Percentiles rank a stretch among this genome's conserved stretches.
These are phyloP conservation scores for Eupleurogrammus muticus DNA, from an alignment of 2,797 vertebrate genomes.

Conservation along the genomic window DNA sequence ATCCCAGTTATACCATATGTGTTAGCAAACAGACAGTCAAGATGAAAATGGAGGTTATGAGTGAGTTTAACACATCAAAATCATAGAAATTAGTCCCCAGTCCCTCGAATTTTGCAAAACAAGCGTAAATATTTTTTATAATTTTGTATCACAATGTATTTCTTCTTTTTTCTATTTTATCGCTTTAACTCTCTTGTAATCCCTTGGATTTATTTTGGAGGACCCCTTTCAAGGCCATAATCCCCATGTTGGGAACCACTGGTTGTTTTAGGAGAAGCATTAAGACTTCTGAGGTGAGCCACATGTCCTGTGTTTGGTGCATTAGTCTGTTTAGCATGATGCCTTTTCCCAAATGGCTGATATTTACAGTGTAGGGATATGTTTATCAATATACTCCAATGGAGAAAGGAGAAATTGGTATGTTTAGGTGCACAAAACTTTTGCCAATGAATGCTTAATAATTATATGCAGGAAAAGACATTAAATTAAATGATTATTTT, in stretches of 20 bases:
- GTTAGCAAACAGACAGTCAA: constrained; percentile 52
- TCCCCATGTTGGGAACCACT: background rate
- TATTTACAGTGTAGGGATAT: background rate
- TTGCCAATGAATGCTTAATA: background rate
- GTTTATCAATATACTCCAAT: background rate
- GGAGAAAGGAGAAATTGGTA: background rate
- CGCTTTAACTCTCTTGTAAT: background rate
- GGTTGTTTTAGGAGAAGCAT: background rate
- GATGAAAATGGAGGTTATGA: constrained; percentile 46
- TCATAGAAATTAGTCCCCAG: background rate
- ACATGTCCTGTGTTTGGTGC: constrained; percentile 9
- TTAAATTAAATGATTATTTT: background rate
- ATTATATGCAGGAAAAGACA: background rate
- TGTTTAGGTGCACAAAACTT: background rate
- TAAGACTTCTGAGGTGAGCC: background rate
- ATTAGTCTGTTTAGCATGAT: constrained; percentile 4
- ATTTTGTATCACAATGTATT: background rate
- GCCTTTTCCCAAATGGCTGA: constrained; percentile 9
- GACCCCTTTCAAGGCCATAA: background rate
- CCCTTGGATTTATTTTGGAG: background rate
- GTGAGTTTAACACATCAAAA: constrained; percentile 33
- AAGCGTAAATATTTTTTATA: background rate
- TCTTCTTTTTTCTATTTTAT: too few species aligned
- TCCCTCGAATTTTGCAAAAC: background rate
- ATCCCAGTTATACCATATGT: constrained; percentile 53